phyloP scores from a whole-genome alignment of 1,140 invertebrate genomes.

The Cyclina sinensis region DNA sequence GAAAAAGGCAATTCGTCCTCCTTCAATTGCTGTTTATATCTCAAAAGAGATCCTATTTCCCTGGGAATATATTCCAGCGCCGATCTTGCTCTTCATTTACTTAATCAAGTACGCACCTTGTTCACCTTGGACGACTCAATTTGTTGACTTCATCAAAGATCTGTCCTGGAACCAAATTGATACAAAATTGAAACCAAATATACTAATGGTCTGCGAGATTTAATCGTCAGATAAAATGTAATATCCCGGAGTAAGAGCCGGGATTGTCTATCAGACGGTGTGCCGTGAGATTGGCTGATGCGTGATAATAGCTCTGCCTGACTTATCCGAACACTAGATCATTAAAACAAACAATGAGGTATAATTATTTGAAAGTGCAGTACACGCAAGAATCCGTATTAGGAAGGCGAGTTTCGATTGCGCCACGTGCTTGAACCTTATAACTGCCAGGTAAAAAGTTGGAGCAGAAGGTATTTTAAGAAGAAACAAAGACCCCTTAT shows the following conservation, averaged over 20 bases:
- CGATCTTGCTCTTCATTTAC: conserved; percentile 44
- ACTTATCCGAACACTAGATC: conserved; percentile 38
- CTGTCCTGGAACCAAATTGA: conserved; percentile 60
- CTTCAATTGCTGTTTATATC: conserved; percentile 55
- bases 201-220: conserved; percentile 61
- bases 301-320: conserved; percentile 53
- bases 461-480: neutral
- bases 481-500: neutral
- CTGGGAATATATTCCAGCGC: conserved; percentile 40
- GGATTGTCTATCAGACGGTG: conserved; percentile 42
- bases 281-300: conserved; percentile 42
- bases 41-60: conserved; percentile 53
- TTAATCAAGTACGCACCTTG: conserved; percentile 58
- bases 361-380: conserved; percentile 57
- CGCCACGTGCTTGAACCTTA: conserved; percentile 30
- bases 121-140: conserved; percentile 60
- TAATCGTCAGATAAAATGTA: conserved; percentile 50
- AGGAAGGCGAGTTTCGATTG: neutral
- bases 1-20: conserved; percentile 56
- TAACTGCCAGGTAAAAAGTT: conserved; percentile 25
- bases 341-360: conserved; percentile 56
- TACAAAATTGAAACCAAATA: conserved; percentile 68
- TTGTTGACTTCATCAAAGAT: conserved; percentile 64
- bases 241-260: conserved; percentile 30
- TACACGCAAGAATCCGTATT: conserved; percentile 27